Evolutionary conservation across 2,113 vertebrate genomes (phyloP), one percentile per base, ranked within the genome.

Genomic region (Tragulus kanchil): DNA sequence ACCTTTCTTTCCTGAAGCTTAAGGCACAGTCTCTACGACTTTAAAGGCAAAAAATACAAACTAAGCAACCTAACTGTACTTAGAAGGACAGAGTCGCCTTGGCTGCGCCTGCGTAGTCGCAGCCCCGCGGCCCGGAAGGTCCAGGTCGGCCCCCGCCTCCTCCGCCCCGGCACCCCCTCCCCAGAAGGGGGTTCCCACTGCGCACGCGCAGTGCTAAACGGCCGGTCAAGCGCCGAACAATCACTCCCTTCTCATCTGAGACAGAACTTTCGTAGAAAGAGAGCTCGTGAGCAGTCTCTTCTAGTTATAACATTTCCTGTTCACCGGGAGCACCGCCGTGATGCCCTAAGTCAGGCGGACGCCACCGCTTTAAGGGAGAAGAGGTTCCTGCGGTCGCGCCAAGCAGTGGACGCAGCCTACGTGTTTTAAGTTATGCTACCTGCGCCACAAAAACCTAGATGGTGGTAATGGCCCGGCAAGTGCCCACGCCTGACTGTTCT

Each of bases 171-270:
- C 56, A 25, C 65, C 82, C 81, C 45, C 31, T n/a, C 82, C 95
- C 90, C 73, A 62, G 0, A 36, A 59, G 90, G 62, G 61, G 67
- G 78, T 14, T 84, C 26, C 59, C 87, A 93, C 25, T 48, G 92
- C 98, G 97, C 98, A 98, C 50, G 98, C 98, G 98, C 96, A 96
- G 4, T 97, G 64, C 87, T 79, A 85, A 98, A 98, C 98, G 96
- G 98, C 93, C 95, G 56, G 89, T 31, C 95, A 1, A 81, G 28
- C 77, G 36, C 87, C 94, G 71, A 52, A 95, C 97, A 95, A 97
- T 97, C 69, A 93, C 89, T 84, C 48, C 73, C 79, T 56, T 88
- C 93, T 84, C 87, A 19, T 67, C 59, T 2, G 12, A 64, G 45
- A 84, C 56, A 23, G 64, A 84, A 75, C 86, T 88, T 78, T 45